A percentile compares a stretch with the other conserved stretches of the same genome.
Conservation (phyloP, 2,888 invertebrate species). For the Itoplectis maculator region DNA sequence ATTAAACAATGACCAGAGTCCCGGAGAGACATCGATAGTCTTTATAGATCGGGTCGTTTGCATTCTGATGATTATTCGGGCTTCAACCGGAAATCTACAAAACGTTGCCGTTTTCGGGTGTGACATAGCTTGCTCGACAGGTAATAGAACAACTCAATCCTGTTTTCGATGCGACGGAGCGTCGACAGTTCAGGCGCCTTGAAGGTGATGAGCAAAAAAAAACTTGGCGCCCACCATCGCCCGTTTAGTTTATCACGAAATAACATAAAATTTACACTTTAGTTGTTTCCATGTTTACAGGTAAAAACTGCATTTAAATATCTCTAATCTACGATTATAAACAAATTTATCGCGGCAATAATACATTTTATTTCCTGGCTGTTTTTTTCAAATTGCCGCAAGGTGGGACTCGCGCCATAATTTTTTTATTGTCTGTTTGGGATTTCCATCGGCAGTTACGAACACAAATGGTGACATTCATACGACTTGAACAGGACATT, state of each 20-base stretch:
- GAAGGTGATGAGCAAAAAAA: not conserved
- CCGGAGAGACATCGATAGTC: not conserved
- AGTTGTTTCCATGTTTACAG: not conserved
- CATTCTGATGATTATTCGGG: not conserved
- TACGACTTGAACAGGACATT: slow-evolving; percentile 11
- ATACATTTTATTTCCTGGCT: not conserved
- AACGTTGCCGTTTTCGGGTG: not conserved
- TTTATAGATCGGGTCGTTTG: not conserved
- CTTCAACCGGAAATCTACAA: not conserved
- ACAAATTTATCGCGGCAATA: not conserved
- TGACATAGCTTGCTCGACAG: not conserved
- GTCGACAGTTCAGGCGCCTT: not conserved
- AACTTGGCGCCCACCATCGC: not conserved
- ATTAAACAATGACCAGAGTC: too few relatives aligned
- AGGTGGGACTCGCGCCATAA: too few relatives aligned
- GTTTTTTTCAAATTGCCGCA: too few relatives aligned
- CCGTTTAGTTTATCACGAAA: not conserved
- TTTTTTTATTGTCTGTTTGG: too few relatives aligned
- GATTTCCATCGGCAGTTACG: not conserved
- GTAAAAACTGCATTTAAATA: not conserved
- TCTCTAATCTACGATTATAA: not conserved
- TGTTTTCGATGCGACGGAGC: not conserved
- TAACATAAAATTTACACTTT: not conserved
- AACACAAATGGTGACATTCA: not conserved
- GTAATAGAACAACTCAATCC: not conserved